These are phyloP conservation scores for Conopomorpha cramerella DNA, from an alignment of 1,140 invertebrate genomes.

Conservation along the genomic window DNA sequence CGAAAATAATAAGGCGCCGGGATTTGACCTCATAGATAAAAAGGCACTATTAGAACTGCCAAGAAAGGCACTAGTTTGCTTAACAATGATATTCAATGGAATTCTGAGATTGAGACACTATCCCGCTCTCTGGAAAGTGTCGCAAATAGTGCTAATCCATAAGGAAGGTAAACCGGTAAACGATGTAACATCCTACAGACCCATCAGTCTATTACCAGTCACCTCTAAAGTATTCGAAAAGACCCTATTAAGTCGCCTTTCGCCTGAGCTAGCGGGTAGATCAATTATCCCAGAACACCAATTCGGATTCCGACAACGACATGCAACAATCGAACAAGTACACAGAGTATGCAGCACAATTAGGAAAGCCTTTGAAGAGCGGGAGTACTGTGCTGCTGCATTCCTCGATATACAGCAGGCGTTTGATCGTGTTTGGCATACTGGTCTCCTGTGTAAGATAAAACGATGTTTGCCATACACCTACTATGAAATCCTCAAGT, in stretches of 20 bases:
- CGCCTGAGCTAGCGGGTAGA: not conserved
- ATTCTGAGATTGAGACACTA: too few species aligned
- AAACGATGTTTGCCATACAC: constrained; percentile 5
- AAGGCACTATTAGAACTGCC: not conserved
- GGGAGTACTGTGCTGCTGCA: constrained; percentile 2
- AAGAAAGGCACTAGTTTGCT: not conserved
- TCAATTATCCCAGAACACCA: too few species aligned
- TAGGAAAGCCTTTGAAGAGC: not conserved
- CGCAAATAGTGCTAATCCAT: not conserved
- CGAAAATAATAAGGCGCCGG: not conserved
- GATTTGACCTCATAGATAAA: not conserved
- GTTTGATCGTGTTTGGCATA: constrained; percentile 3
- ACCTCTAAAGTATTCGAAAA: not conserved
- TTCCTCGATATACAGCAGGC: constrained; percentile 4
- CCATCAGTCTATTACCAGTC: not conserved
- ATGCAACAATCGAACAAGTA: too few species aligned
- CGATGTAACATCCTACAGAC: not conserved
- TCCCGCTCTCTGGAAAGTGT: too few species aligned
- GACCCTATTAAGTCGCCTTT: not conserved
- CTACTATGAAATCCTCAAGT: not conserved
- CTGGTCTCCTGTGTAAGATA: constrained; percentile 2
- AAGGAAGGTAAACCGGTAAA: not conserved
- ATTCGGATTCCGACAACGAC: too few species aligned
- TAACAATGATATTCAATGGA: not conserved
- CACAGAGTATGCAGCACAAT: constrained; percentile 1